phyloP scores from a whole-genome alignment of 2,888 invertebrate species.

The Tetragonisca angustula region DNA sequence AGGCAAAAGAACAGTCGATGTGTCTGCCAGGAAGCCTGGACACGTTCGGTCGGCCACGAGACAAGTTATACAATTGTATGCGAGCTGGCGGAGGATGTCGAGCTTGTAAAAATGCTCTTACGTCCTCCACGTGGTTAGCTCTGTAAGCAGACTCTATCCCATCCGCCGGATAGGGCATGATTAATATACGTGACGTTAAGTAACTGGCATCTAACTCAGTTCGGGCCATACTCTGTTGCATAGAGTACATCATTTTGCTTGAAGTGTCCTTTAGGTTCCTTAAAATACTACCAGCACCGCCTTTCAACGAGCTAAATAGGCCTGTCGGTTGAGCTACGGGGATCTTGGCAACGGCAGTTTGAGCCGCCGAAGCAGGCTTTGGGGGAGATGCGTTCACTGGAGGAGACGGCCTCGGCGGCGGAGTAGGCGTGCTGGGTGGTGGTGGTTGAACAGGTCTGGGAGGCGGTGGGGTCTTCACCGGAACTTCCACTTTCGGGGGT shows the following conservation, averaged over 20 bases:
- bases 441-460: constrained; percentile 78
- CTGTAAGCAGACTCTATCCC: constrained; percentile 96
- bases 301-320: constrained; percentile 93
- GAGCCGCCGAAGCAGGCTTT: constrained; percentile 68
- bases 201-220: constrained; percentile 96
- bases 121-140: constrained; percentile 96
- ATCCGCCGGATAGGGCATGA: constrained; percentile 98
- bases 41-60: constrained; percentile 86
- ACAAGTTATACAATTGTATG: constrained; percentile 94
- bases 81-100: constrained; percentile 89
- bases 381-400: constrained; percentile 75
- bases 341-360: constrained; percentile 69
- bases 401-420: constrained; percentile 76
- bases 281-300: constrained; percentile 96
- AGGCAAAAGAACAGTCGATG: constrained; percentile 88
- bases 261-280: constrained; percentile 98
- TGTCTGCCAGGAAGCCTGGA: constrained; percentile 87
- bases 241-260: constrained; percentile 97
- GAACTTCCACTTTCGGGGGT: constrained; percentile 88
- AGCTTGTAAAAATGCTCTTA: constrained; percentile 91
- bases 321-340: constrained; percentile 84
- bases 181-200: constrained; percentile 94
- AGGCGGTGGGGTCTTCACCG: constrained; percentile 73
- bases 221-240: constrained; percentile 95
- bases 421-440: constrained; percentile 76